Evolutionary conservation across 2,113 vertebrate genomes (phyloP).

Genomic region (Apistogramma diplotaenia): DNA sequence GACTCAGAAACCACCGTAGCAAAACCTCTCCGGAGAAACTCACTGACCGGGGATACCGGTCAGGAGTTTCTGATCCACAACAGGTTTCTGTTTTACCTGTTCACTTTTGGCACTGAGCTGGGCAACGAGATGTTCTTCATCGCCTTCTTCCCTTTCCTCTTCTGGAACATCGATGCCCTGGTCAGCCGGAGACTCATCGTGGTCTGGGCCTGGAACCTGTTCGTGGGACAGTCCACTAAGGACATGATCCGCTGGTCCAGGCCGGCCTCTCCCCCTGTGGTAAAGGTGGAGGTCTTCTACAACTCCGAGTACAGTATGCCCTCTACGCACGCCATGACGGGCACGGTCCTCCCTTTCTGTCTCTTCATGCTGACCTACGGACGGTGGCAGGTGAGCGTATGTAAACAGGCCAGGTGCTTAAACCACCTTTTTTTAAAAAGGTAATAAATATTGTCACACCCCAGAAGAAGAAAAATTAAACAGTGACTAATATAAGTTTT

Average conservation of each 20-base stretch:
- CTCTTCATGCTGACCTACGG: constrained; percentile 90
- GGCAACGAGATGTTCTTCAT: constrained; percentile 99
- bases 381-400: constrained; percentile 89
- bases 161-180: constrained; percentile 93
- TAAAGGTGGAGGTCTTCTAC: constrained; percentile 98
- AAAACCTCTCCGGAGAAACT: constrained; percentile 86
- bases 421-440: neutral
- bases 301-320: constrained; percentile 99
- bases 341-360: constrained; percentile 90
- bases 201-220: constrained; percentile 96
- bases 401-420: neutral
- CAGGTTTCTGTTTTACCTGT: constrained; percentile 90
- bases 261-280: constrained; percentile 92
- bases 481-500: neutral
- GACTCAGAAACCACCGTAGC: constrained; percentile 38
- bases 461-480: no score
- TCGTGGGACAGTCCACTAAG: constrained; percentile 96
- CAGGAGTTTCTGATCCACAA: constrained; percentile 87
- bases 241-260: constrained; percentile 93
- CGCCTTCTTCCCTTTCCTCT: constrained; percentile 92
- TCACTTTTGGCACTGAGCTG: constrained; percentile 92
- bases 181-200: constrained; percentile 89
- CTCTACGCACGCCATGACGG: constrained; percentile 98
- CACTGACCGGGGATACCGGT: constrained; percentile 87
- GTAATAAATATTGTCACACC: neutral